Conservation (phyloP, 53 echinoderm and acorn worm genomes). For the Mesocentrotus franciscanus region DNA sequence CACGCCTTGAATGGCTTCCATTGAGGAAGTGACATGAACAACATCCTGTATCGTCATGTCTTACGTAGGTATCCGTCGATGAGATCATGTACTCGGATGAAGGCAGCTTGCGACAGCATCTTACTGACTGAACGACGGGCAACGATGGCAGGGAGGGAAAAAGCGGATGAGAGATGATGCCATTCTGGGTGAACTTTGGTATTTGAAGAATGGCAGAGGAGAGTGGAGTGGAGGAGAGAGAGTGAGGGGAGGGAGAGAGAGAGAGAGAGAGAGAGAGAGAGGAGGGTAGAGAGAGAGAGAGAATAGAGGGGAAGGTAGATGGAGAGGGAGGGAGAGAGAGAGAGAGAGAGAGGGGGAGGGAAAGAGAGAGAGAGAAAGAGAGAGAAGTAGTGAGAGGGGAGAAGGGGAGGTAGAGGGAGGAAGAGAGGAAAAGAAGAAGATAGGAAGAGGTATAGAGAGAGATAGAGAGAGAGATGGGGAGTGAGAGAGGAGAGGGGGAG, state of each 20-base stretch:
- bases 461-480: not conserved
- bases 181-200: constrained; percentile 33
- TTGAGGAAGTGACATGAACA: constrained; percentile 41
- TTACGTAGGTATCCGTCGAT: constrained; percentile 28
- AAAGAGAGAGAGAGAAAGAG: not conserved
- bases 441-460: not conserved
- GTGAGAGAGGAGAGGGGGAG: not conserved
- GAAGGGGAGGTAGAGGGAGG: not conserved
- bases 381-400: not conserved
- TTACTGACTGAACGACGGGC: not conserved
- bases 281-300: not conserved
- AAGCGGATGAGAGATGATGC: constrained; percentile 25
- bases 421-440: not conserved
- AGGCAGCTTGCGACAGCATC: not conserved
- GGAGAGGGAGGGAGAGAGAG: not conserved
- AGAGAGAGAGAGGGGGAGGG: not conserved
- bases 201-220: constrained; percentile 47
- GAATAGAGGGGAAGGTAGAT: not conserved
- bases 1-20: not conserved
- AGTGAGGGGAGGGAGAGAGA: not conserved
- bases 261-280: not conserved
- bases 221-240: constrained; percentile 9
- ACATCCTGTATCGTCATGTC: constrained; percentile 37
- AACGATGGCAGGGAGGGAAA: not conserved
- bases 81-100: constrained; percentile 2